These are phyloP conservation scores for Psittacus erithacus DNA, from an alignment of 2,113 vertebrate genomes.

Conservation along the genomic window DNA sequence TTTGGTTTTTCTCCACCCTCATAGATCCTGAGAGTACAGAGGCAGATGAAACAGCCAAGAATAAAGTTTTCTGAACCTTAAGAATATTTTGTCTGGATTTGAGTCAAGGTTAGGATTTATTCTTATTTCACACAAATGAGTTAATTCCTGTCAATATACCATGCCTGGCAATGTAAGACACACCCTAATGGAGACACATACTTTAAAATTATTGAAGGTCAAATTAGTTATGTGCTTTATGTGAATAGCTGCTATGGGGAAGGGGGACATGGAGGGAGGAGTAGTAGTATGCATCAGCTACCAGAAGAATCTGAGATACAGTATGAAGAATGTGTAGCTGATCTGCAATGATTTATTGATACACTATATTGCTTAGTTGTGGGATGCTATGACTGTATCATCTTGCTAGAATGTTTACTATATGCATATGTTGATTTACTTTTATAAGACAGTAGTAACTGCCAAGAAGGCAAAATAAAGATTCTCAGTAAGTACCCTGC, in stretches of 20 bases:
- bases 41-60: not conserved
- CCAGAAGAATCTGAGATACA: not conserved
- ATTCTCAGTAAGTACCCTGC: not conserved
- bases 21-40: not conserved
- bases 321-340: not conserved
- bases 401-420: not conserved
- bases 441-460: not conserved
- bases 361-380: not conserved
- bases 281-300: not conserved
- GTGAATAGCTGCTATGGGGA: not conserved
- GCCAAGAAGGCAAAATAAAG: slow-evolving; percentile 24
- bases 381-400: not conserved
- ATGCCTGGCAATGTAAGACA: not conserved
- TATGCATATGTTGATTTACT: not conserved
- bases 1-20: not conserved
- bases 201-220: not conserved
- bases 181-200: not conserved
- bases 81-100: not conserved
- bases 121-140: slow-evolving; percentile 4
- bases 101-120: not conserved
- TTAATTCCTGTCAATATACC: not conserved
- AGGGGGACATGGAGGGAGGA: not conserved
- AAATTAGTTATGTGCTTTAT: not conserved
- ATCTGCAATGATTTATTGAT: not conserved
- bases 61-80: not conserved